Evolutionary conservation across 2,888 invertebrate genomes (phyloP), one percentile per base, ranked within the genome.

Genomic region (Amphimallon solstitiale): DNA sequence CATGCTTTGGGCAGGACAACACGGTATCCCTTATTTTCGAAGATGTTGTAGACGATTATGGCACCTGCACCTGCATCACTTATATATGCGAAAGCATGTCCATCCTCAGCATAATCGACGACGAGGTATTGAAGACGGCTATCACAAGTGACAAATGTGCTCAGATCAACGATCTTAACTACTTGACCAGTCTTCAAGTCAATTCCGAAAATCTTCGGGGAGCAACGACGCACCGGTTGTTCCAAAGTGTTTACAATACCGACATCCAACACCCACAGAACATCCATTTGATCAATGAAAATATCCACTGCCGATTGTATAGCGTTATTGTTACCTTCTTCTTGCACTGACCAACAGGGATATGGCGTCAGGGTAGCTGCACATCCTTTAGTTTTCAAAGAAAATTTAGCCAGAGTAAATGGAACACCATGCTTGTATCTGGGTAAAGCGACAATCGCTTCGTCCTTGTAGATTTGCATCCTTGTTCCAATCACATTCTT

Each of bases 221-320:
- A 80, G 72, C 88, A 88, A 45, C 85, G 82, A 21, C 86, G 83
- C 1, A 86, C 82, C 0, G 88, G 87, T 68, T 85, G 84, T 65
- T 86, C 86, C 75, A 89, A 75, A 2, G 86, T 86, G 73, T 88
- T 86, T 1, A 86, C 85, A 59, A 88, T 82, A 19, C 89, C 89
- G 37, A 84, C 84, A 75, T 89, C 89, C 69, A 89, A 77, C 3
- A 83, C 85, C 89, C 89, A 89, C 1, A 89, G 79, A 17, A 86
- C 82, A 59, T 86, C 86, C 77, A 85, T 71, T 62, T 84, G 84
- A 83, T 89, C 89, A 69, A 89, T 77, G 74, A 85, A 86, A 74
- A 90, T 82, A 80, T 90, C 90, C 70, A 89, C 87, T 62, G 86
- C 91, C 75, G 90, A 91, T 81, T 92, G 91, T 66, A 88, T 82